phyloP scores from a whole-genome alignment of 2,888 invertebrate species.

The Chesias legatella region DNA sequence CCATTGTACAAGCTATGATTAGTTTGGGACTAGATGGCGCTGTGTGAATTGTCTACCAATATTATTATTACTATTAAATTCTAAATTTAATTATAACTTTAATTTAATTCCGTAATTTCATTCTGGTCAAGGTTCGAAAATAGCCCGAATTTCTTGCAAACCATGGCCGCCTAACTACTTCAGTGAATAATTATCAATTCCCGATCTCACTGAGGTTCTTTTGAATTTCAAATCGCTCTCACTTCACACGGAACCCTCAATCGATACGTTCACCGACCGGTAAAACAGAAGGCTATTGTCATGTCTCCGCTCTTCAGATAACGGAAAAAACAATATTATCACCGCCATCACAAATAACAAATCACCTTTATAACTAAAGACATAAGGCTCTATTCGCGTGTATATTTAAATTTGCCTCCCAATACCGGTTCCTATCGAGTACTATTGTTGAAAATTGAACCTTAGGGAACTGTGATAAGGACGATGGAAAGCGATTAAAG shows the following conservation, averaged over 20 bases:
- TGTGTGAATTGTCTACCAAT: no score
- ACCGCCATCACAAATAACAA: slow-evolving; percentile 5
- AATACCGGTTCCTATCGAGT: slow-evolving; percentile 1
- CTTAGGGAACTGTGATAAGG: slow-evolving; percentile 8
- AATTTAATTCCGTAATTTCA: no score
- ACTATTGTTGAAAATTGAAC: slow-evolving; percentile 1
- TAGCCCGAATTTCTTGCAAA: no score
- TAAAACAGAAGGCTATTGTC: slow-evolving; percentile 75
- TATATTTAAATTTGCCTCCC: slow-evolving; percentile 19
- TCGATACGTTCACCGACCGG: slow-evolving; percentile 59
- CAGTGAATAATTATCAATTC: no score
- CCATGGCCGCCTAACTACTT: no score
- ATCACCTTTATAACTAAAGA: slow-evolving; percentile 26
- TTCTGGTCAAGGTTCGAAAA: no score
- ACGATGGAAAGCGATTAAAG: slow-evolving; percentile 17
- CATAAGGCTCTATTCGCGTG: slow-evolving; percentile 14
- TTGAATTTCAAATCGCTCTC: slow-evolving; percentile 25
- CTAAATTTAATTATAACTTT: no score
- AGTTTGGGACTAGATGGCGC: no score
- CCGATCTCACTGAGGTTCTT: no score
- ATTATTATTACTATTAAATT: no score
- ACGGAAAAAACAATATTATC: slow-evolving; percentile 43
- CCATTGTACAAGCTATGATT: no score
- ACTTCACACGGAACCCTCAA: slow-evolving; percentile 24
- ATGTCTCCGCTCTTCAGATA: slow-evolving; percentile 65